phyloP scores from a whole-genome alignment of 64 coral and sea anemone species.

The Cladopsammia gracilis region DNA sequence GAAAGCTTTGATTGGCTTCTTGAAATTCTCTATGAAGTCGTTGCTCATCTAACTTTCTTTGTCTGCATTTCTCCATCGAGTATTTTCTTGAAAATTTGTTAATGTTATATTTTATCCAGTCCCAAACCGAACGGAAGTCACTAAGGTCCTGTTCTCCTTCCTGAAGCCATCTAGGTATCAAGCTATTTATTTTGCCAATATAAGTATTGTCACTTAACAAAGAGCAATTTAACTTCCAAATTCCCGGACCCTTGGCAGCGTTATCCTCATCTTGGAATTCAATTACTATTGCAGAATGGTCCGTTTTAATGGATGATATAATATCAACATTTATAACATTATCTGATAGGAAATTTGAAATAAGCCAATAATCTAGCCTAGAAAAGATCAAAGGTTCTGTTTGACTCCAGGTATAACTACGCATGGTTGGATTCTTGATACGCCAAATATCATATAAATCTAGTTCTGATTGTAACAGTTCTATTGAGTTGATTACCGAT shows the following conservation, averaged over 20 bases:
- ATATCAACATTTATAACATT: background rate
- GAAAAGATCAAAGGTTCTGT: background rate
- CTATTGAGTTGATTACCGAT: background rate
- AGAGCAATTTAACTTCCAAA: slow-evolving; percentile 74
- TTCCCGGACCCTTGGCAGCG: slow-evolving; percentile 11
- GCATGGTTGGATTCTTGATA: background rate
- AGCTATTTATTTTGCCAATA: slow-evolving; percentile 35
- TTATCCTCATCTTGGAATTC: slow-evolving; percentile 24
- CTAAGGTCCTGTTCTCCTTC: background rate
- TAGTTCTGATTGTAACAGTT: slow-evolving; percentile 3
- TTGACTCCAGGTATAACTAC: slow-evolving; percentile 17
- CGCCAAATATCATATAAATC: slow-evolving; percentile 15
- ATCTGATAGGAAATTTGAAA: slow-evolving; percentile 2
- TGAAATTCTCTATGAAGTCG: background rate
- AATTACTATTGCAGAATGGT: slow-evolving; percentile 20
- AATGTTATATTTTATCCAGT: slow-evolving; percentile 64
- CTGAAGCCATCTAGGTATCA: slow-evolving; percentile 4
- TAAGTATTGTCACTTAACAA: slow-evolving; percentile 35
- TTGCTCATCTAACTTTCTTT: background rate
- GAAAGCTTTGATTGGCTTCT: background rate
- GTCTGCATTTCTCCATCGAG: slow-evolving; percentile 27
- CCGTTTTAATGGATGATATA: slow-evolving; percentile 12
- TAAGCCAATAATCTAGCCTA: background rate
- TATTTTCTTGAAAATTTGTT: slow-evolving; percentile 34
- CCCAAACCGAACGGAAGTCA: slow-evolving; percentile 26